Conservation (phyloP, 2,113 vertebrate genomes). For the Ceratotherium simum region DNA sequence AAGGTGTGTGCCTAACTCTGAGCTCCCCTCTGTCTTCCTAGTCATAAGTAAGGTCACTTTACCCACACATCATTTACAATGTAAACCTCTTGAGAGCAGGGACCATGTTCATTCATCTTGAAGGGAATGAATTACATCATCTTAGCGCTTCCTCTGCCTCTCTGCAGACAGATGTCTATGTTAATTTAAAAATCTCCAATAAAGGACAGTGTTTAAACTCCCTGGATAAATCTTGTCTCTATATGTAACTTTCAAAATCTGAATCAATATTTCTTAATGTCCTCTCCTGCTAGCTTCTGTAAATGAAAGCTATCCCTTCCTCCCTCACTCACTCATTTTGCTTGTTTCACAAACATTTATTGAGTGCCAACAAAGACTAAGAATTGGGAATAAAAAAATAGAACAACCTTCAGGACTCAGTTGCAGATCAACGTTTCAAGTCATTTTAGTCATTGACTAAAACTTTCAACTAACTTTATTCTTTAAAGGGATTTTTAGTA, state of each 20-base stretch:
- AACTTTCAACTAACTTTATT: conserved; percentile 15
- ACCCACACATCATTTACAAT: background rate
- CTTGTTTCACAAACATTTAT: background rate
- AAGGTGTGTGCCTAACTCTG: background rate
- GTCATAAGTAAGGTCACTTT: background rate
- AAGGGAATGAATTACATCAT: background rate
- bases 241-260: background rate
- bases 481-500: background rate
- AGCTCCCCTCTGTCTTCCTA: background rate
- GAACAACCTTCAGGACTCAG: background rate
- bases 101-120: background rate
- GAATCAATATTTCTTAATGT: background rate
- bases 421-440: background rate
- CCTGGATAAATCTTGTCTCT: background rate
- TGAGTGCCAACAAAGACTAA: background rate
- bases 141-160: background rate
- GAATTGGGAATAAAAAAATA: background rate
- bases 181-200: background rate
- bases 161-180: background rate
- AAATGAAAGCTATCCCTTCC: background rate
- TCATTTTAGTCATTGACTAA: background rate
- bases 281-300: background rate
- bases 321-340: accelerated
- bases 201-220: background rate
- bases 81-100: background rate